These are phyloP conservation scores for Scolopax rusticola DNA, from an alignment of 2,797 vertebrate genomes.

Conservation along the genomic window DNA sequence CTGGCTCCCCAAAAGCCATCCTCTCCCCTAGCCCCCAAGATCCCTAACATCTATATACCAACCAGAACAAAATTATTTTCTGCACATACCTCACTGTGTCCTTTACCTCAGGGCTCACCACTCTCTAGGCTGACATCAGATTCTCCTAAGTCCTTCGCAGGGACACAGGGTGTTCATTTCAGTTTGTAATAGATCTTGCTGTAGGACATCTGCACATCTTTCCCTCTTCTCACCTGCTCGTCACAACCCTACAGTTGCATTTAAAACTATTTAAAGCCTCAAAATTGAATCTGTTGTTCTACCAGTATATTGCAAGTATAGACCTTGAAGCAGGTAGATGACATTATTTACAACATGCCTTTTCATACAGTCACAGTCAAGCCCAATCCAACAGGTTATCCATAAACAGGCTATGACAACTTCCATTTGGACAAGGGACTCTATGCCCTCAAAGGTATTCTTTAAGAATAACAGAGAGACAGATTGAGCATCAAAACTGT, in stretches of 20 bases:
- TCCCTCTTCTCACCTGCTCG: neutral
- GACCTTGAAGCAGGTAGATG: neutral
- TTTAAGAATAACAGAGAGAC: neutral
- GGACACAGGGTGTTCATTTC: fast-evolving
- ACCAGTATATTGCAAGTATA: neutral
- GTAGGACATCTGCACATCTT: neutral
- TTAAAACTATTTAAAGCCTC: neutral
- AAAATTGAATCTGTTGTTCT: neutral
- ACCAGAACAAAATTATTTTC: neutral
- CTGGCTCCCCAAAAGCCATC: neutral
- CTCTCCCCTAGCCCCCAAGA: neutral
- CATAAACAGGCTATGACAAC: neutral
- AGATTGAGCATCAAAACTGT: neutral
- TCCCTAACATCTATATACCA: neutral
- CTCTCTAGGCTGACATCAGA: neutral
- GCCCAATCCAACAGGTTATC: neutral
- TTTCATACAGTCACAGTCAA: neutral
- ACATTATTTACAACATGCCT: neutral
- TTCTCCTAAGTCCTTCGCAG: fast-evolving
- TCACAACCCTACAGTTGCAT: neutral
- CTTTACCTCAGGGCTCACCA: neutral
- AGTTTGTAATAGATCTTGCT: neutral
- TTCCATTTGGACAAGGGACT: neutral
- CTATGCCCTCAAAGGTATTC: neutral
- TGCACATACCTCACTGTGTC: neutral